phyloP scores from a whole-genome alignment of 2,888 invertebrate species.

The Seladonia tumulorum region DNA sequence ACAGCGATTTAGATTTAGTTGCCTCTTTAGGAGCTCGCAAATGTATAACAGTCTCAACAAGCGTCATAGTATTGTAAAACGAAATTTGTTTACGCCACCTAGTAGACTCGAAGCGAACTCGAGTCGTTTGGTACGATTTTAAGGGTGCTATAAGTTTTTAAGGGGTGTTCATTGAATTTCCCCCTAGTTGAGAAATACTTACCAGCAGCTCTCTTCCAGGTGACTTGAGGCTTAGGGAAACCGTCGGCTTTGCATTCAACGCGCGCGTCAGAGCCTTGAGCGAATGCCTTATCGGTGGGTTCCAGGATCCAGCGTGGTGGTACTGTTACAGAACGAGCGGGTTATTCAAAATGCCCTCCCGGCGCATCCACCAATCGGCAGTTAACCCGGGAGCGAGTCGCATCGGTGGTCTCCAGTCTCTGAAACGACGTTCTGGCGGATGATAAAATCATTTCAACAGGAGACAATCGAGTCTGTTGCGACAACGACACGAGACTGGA shows the following conservation, averaged over 20 bases:
- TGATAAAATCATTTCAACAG: background rate
- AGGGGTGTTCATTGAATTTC: background rate
- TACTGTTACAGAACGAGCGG: constrained; percentile 87
- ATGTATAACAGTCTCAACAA: background rate
- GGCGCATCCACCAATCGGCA: constrained; percentile 61
- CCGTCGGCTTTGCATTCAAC: constrained; percentile 98
- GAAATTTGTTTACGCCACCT: too few relatives aligned
- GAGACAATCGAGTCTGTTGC: background rate
- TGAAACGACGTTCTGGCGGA: background rate
- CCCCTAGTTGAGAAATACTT: constrained; percentile 73
- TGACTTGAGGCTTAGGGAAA: constrained; percentile 96
- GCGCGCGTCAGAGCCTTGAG: constrained; percentile 96
- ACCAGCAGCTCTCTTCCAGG: constrained; percentile 98
- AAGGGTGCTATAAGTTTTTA: too few relatives aligned
- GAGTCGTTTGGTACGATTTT: background rate
- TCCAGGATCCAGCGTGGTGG: constrained; percentile 98
- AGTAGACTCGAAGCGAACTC: too few relatives aligned
- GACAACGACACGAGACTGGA: constrained; percentile 25
- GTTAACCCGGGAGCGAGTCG: constrained; percentile 66
- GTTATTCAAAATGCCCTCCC: constrained; percentile 48
- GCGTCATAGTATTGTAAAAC: background rate
- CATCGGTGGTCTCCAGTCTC: constrained; percentile 46
- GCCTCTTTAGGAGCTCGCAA: background rate
- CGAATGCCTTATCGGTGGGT: constrained; percentile 97
- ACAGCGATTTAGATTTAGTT: background rate